Conservation (phyloP, 2,113 vertebrate species). For the Chamaetylas fuelleborni region DNA sequence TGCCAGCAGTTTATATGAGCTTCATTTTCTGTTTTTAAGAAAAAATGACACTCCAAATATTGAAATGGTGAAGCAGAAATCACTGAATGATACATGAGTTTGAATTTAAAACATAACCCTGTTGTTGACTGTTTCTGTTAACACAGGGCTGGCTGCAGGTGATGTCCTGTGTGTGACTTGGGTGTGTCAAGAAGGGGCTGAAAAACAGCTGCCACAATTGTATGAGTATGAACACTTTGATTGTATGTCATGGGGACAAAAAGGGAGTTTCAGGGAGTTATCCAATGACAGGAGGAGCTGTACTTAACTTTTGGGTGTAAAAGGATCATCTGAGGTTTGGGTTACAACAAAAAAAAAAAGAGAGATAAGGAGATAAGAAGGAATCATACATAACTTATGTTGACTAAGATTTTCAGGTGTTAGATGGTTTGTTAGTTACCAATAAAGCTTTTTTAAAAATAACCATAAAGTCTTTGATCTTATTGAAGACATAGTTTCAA, state of each 20-base stretch:
- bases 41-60: not conserved
- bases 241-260: not conserved
- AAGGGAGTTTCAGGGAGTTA: not conserved
- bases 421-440: not conserved
- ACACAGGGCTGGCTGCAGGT: not conserved
- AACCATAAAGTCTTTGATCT: not conserved
- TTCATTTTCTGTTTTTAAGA: not conserved
- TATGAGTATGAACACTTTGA: not conserved
- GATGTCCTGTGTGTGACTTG: not conserved
- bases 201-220: not conserved
- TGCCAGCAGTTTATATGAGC: not conserved
- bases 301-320: not conserved
- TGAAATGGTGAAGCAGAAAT: not conserved
- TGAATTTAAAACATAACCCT: not conserved
- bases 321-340: not conserved
- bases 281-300: not conserved
- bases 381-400: not conserved
- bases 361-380: not conserved
- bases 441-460: not conserved
- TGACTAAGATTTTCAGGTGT: not conserved
- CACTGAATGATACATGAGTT: not conserved
- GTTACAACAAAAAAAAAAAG: not conserved
- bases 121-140: accelerated
- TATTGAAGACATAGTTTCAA: not conserved
- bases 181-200: not conserved